phyloP scores from a whole-genome alignment of 2,113 vertebrate species.

The Hemicordylus capensis region DNA sequence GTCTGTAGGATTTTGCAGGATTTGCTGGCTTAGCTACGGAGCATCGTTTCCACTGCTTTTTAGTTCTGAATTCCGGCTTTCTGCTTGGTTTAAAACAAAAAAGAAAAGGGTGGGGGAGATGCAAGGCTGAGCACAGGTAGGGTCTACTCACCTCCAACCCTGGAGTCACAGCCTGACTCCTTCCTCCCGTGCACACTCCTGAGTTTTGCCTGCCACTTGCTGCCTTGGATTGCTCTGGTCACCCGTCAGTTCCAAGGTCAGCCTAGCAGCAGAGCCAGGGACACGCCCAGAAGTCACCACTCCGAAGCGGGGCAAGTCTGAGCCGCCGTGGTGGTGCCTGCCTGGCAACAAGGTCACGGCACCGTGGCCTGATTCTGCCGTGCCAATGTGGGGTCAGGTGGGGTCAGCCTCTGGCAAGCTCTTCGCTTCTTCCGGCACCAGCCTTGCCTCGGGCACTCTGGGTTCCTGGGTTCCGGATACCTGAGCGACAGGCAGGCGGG shows the following conservation, averaged over 20 bases:
- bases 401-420: neutral
- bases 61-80: too few species aligned
- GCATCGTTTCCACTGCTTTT: neutral
- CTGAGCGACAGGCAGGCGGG: neutral
- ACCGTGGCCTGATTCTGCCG: neutral
- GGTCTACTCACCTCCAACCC: too few species aligned
- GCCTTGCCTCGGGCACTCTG: neutral
- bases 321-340: neutral
- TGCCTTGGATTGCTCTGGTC: neutral
- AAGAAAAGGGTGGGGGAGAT: too few species aligned
- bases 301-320: neutral
- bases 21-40: neutral
- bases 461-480: neutral
- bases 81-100: too few species aligned
- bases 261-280: neutral
- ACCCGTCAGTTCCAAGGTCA: neutral
- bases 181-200: neutral
- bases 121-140: too few species aligned
- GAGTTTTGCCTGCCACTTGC: neutral
- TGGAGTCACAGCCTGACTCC: too few species aligned
- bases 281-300: neutral
- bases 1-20: neutral
- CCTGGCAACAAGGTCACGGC: neutral
- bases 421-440: neutral
- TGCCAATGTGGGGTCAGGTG: neutral